These are phyloP conservation scores for Philaenus spumarius DNA, from an alignment of 1,140 invertebrate genomes.

Conservation along the genomic window DNA sequence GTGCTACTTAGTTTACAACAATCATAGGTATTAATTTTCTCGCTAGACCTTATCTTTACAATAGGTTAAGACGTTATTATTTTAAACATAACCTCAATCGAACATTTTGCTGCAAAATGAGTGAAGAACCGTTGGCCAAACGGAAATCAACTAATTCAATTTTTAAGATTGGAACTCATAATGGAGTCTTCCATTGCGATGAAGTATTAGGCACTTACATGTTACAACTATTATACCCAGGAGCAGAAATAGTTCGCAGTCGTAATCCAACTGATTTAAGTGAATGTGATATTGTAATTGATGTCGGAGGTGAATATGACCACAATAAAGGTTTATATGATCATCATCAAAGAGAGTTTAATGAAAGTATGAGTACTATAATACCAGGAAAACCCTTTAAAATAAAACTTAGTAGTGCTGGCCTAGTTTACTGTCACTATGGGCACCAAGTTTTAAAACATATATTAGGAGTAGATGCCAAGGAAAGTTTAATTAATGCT, in stretches of 20 bases:
- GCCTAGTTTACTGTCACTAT: conserved; percentile 88
- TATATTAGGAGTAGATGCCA: conserved; percentile 43
- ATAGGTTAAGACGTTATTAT: too few relatives aligned
- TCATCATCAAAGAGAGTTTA: conserved; percentile 86
- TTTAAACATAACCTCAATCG: too few relatives aligned
- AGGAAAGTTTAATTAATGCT: conserved; percentile 39
- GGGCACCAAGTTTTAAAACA: conserved; percentile 70
- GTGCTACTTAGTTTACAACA: too few relatives aligned
- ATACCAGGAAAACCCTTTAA: conserved; percentile 46
- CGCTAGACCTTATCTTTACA: too few relatives aligned
- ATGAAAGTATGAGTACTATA: conserved; percentile 53
- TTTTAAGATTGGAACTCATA: conserved; percentile 67
- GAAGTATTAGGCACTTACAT: conserved; percentile 91
- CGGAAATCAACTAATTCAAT: conserved; percentile 22
- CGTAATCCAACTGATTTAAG: conserved; percentile 59
- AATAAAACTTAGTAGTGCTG: conserved; percentile 88
- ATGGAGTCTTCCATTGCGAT: conserved; percentile 89
- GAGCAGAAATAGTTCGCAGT: conserved; percentile 76
- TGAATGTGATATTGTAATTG: conserved; percentile 90
- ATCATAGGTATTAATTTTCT: too few relatives aligned
- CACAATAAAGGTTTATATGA: conserved; percentile 73
- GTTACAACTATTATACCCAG: conserved; percentile 74
- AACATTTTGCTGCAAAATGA: too few relatives aligned
- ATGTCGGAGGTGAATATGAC: conserved; percentile 91
- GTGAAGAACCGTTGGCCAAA: background rate